phyloP scores from a whole-genome alignment of 2,888 invertebrate species.

The Lysandra coridon region DNA sequence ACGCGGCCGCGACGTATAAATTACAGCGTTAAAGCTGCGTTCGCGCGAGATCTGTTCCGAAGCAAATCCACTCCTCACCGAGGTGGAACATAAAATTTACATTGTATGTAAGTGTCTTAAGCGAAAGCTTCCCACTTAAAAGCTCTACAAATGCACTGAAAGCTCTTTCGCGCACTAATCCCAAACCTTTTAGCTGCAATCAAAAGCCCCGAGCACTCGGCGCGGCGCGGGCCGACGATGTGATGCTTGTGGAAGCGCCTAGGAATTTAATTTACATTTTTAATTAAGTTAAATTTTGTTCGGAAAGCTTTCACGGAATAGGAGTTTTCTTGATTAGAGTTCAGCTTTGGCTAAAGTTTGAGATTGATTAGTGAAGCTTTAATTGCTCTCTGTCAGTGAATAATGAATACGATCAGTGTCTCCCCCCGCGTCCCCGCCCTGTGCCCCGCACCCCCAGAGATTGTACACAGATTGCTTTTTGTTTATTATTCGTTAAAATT shows the following conservation, averaged over 20 bases:
- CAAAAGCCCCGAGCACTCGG: constrained; percentile 76
- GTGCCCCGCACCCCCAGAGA: constrained; percentile 67
- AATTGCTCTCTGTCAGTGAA: constrained; percentile 78
- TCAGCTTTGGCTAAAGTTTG: constrained; percentile 78
- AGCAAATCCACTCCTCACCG: constrained; percentile 50
- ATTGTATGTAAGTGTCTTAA: constrained; percentile 80
- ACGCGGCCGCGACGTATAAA: background rate
- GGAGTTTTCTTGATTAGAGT: constrained; percentile 81
- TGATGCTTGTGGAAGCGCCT: constrained; percentile 79
- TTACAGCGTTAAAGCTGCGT: constrained; percentile 23
- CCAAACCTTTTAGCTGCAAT: constrained; percentile 82
- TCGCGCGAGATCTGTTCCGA: constrained; percentile 33
- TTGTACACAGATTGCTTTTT: constrained; percentile 63
- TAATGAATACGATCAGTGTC: constrained; percentile 77
- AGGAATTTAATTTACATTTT: constrained; percentile 81
- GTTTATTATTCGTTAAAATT: constrained; percentile 42
- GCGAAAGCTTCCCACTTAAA: constrained; percentile 81
- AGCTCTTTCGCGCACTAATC: constrained; percentile 81
- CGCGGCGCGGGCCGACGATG: constrained; percentile 63
- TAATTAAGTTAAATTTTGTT: constrained; percentile 81
- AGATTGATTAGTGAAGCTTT: constrained; percentile 80
- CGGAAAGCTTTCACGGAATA: constrained; percentile 80
- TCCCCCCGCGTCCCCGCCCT: constrained; percentile 34
- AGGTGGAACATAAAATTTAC: constrained; percentile 75
- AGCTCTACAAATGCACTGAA: constrained; percentile 81